phyloP scores from a whole-genome alignment of 1,140 invertebrate genomes.

The Leptinotarsa defecta region DNA sequence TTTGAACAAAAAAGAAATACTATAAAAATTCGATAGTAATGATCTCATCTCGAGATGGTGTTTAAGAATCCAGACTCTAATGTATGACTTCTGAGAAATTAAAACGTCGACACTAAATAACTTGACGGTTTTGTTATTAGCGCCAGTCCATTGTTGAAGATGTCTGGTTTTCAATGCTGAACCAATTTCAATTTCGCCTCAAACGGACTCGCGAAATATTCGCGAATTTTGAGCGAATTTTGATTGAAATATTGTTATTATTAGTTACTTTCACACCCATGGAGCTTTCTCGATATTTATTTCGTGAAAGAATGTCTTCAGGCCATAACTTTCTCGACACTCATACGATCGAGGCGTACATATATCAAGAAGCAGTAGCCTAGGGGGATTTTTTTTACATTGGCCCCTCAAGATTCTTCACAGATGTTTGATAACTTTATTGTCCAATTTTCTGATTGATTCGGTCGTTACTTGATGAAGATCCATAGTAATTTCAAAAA shows the following conservation, averaged over 20 bases:
- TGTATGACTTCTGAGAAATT: background rate
- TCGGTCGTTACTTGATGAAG: no score
- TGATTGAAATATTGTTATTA: background rate
- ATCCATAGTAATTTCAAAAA: no score
- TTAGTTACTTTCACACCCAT: no score
- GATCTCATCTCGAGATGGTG: background rate
- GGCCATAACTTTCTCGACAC: no score
- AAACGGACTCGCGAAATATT: background rate
- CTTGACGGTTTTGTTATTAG: background rate
- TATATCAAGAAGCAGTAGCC: no score
- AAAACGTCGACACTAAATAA: background rate
- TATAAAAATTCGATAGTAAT: background rate
- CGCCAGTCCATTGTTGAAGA: background rate
- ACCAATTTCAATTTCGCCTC: background rate
- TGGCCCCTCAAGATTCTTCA: no score
- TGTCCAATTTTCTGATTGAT: no score
- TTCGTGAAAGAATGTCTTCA: no score
- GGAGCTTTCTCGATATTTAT: no score
- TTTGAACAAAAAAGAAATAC: conserved; percentile 1
- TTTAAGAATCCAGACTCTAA: background rate
- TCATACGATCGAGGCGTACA: no score
- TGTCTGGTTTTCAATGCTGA: background rate
- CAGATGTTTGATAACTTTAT: no score
- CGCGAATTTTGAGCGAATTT: background rate
- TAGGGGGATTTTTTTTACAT: no score